A percentile compares a stretch with the other conserved stretches of the same genome.
Evolutionary conservation across 2,113 vertebrate species (phyloP).

Genomic region (Xiphophorus maculatus): DNA sequence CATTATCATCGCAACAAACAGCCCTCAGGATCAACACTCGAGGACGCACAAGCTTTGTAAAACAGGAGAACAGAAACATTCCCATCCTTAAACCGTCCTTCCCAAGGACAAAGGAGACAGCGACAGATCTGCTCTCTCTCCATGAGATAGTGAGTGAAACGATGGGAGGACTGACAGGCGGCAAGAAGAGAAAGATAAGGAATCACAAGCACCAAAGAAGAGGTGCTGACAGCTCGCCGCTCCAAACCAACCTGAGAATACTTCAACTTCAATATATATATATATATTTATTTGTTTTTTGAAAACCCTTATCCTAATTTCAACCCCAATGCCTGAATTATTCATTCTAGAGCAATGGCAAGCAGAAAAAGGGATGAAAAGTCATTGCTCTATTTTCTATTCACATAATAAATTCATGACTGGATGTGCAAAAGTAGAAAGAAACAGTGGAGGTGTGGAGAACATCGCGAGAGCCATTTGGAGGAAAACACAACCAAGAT

Average conservation of each 20-base stretch:
- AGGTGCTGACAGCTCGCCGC: conserved; percentile 56
- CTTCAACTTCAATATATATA: conserved; percentile 55
- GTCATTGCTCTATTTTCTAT: conserved; percentile 74
- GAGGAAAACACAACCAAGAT: conserved; percentile 30
- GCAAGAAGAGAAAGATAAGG: conserved; percentile 50
- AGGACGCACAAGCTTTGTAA: conserved; percentile 6
- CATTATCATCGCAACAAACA: conserved; percentile 17
- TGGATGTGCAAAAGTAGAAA: conserved; percentile 53
- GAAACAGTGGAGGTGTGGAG: conserved; percentile 13
- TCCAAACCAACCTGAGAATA: conserved; percentile 65
- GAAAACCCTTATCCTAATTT: conserved; percentile 63
- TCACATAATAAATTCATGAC: conserved; percentile 78
- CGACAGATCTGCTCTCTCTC: conserved; percentile 51
- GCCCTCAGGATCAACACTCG: conserved; percentile 9
- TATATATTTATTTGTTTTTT: too few relatives aligned
- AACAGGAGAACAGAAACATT: conserved; percentile 17
- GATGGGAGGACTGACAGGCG: conserved; percentile 55
- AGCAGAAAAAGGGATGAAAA: conserved; percentile 65
- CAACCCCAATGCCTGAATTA: conserved; percentile 68
- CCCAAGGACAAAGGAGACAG: conserved; percentile 53
- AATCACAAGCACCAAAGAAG: conserved; percentile 53
- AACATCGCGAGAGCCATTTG: conserved; percentile 18
- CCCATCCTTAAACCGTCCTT: conserved; percentile 37
- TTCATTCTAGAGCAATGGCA: conserved; percentile 75
- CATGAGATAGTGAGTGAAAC: conserved; percentile 42